phyloP scores from a whole-genome alignment of 2,888 invertebrate species.

The Erpobdella octoculata region DNA sequence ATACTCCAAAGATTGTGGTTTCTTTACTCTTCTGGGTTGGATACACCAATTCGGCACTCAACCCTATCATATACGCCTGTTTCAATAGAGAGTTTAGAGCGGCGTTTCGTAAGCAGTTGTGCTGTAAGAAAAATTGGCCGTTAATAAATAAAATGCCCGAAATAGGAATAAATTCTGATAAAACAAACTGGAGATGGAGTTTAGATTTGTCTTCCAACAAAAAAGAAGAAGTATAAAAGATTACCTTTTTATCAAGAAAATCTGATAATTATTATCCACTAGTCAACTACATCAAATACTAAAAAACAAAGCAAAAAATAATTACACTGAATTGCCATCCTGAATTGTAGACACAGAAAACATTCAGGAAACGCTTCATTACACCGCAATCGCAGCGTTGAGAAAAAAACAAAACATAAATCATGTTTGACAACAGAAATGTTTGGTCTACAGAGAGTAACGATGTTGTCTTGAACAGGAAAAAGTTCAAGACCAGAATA shows the following conservation, averaged over 20 bases:
- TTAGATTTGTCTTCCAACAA: slow-evolving; percentile 11
- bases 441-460: no score
- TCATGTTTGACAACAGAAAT: no score
- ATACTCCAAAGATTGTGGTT: slow-evolving; percentile 36
- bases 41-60: slow-evolving; percentile 42
- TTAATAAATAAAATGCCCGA: background rate
- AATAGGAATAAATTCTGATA: slow-evolving; percentile 2
- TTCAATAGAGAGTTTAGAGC: slow-evolving; percentile 41
- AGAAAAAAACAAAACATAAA: no score
- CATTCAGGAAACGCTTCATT: no score
- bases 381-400: no score
- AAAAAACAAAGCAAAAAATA: no score
- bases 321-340: no score
- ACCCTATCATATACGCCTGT: slow-evolving; percentile 43
- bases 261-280: background rate
- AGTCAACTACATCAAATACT: no score
- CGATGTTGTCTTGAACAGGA: no score
- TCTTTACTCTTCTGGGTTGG: slow-evolving; percentile 44
- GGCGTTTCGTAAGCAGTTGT: slow-evolving; percentile 37
- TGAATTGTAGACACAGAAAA: no score
- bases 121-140: background rate
- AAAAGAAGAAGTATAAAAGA: slow-evolving; percentile 8
- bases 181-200: slow-evolving; percentile 11
- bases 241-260: no score
- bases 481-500: no score